These are phyloP conservation scores for Manis crassicaudata DNA, from an alignment of 2,797 vertebrate genomes.

Conservation along the genomic window DNA sequence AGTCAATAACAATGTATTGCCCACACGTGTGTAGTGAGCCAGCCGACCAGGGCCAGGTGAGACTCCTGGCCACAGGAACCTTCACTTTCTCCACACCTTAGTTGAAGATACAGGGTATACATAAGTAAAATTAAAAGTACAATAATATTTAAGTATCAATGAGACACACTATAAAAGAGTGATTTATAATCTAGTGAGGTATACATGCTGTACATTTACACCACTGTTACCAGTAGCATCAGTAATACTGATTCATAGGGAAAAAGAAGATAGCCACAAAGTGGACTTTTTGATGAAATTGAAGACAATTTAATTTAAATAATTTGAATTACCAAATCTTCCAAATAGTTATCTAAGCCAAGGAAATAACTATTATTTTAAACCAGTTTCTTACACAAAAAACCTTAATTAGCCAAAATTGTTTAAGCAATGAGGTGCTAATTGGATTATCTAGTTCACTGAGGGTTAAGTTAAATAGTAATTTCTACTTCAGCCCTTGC, in stretches of 20 bases:
- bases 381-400: background rate
- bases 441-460: constrained; percentile 11
- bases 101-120: background rate
- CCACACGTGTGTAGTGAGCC: no score
- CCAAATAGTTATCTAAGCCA: background rate
- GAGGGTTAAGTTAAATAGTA: constrained; percentile 28
- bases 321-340: background rate
- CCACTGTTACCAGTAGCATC: background rate
- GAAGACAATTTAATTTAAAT: constrained; percentile 3
- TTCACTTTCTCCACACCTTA: background rate
- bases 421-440: background rate
- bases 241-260: background rate
- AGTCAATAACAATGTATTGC: no score
- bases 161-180: background rate
- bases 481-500: background rate
- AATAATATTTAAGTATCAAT: background rate
- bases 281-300: background rate
- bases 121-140: background rate
- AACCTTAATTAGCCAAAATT: background rate
- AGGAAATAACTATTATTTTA: constrained; percentile 1
- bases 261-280: background rate
- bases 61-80: no score
- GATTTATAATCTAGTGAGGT: background rate
- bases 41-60: no score
- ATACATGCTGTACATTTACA: background rate